A percentile compares a stretch with the other conserved stretches of the same genome.
phyloP scores from a whole-genome alignment of 35 echinoderm and acorn worm genomes.

The Ophioderma brevispina region DNA sequence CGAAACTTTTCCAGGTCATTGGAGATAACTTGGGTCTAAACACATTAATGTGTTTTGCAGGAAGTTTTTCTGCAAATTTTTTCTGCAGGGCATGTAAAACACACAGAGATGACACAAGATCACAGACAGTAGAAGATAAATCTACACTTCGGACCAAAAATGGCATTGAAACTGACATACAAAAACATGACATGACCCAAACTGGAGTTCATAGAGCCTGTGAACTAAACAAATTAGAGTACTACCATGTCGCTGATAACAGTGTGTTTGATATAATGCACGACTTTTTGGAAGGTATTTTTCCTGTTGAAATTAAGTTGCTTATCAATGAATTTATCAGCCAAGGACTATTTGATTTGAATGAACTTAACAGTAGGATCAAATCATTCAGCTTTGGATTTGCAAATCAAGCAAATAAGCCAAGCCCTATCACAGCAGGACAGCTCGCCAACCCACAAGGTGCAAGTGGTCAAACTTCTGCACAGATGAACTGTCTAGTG shows the following conservation, averaged over 20 bases:
- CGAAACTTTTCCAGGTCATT: conserved; percentile 46
- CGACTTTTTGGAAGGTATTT: conserved; percentile 68
- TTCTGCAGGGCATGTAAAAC: conserved; percentile 53
- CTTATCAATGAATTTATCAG: conserved; percentile 46
- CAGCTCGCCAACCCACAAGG: conserved; percentile 57
- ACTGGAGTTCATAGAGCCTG: conserved; percentile 45
- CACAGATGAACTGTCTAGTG: conserved; percentile 74
- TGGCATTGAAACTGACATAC: conserved; percentile 19
- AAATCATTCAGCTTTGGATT: conserved; percentile 42
- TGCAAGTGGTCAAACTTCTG: conserved; percentile 62
- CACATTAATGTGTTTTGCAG: conserved; percentile 30
- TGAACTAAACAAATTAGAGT: conserved; percentile 40
- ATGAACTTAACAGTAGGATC: conserved; percentile 64
- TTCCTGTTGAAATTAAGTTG: conserved; percentile 64
- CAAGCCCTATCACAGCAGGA: conserved; percentile 24
- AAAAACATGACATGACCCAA: conserved; percentile 17
- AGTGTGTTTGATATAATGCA: conserved; percentile 54
- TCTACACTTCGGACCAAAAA: conserved; percentile 5
- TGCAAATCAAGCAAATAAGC: conserved; percentile 48
- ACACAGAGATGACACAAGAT: conserved; percentile 1
- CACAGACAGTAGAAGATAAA: conserved; percentile 33
- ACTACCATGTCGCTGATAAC: conserved; percentile 64
- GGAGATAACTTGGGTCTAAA: conserved; percentile 63
- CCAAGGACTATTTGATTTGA: conserved; percentile 18
- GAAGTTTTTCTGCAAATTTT: conserved; percentile 51